A percentile compares a stretch with the other conserved stretches of the same genome.
Evolutionary conservation across 1,140 invertebrate species (phyloP).

Genomic region (Lepidurus couesii): DNA sequence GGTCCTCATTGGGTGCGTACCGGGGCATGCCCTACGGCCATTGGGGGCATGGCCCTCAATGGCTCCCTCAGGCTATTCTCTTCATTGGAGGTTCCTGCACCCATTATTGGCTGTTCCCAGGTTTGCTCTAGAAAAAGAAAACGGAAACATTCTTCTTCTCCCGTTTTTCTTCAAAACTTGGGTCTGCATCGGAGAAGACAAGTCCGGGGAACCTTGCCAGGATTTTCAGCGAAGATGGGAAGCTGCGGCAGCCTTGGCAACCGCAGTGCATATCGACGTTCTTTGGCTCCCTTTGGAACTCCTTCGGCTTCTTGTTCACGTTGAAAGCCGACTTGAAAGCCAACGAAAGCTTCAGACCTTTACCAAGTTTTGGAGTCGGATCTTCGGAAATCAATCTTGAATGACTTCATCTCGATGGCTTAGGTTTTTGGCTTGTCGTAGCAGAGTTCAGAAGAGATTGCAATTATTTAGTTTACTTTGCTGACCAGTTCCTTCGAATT

Average conservation of each 20-base stretch:
- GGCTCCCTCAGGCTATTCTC: conserved; percentile 17
- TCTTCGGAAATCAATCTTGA: too few species aligned
- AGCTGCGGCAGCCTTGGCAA: conserved; percentile 16
- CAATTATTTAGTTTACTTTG: neutral
- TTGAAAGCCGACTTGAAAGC: neutral
- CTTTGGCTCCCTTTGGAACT: neutral
- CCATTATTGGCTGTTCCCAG: neutral
- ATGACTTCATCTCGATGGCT: too few species aligned
- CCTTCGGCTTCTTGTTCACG: neutral
- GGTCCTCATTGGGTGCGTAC: conserved; percentile 2
- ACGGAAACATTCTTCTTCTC: neutral
- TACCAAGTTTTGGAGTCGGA: too few species aligned
- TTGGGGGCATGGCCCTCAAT: conserved; percentile 17
- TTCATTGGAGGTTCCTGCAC: conserved; percentile 3
- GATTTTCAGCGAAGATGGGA: neutral
- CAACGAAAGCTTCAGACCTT: too few species aligned
- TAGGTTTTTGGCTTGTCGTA: too few species aligned
- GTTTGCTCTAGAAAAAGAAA: neutral
- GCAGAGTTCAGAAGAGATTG: too few species aligned
- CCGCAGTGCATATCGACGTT: neutral
- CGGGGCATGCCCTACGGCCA: conserved; percentile 16
- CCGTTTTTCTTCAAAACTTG: neutral
- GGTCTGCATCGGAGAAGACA: too few species aligned
- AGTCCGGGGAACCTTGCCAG: neutral
- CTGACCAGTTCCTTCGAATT: neutral